A percentile compares a stretch with the other conserved stretches of the same genome.
Conservation (phyloP, 2,888 invertebrate species). For the Dromius quadrimaculatus region DNA sequence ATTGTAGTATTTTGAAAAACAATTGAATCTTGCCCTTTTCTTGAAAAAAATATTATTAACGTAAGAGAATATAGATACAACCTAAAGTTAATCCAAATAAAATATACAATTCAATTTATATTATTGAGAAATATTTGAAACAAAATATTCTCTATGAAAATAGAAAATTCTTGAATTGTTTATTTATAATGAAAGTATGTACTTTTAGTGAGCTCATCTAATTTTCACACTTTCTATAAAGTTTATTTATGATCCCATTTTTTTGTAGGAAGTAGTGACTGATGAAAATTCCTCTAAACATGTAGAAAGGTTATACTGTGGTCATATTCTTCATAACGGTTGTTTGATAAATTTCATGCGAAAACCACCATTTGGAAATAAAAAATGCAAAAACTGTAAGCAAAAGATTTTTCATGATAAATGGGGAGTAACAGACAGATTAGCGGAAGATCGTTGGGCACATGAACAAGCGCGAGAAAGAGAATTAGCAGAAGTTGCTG, state of each 20-base stretch:
- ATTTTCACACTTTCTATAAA: background rate
- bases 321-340: conserved; percentile 78
- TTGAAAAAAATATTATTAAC: no score
- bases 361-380: conserved; percentile 81
- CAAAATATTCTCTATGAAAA: no score
- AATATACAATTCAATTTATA: no score
- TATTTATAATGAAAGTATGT: background rate
- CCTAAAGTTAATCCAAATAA: no score
- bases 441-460: conserved; percentile 82
- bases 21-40: no score
- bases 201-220: background rate
- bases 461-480: conserved; percentile 80
- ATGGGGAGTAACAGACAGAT: conserved; percentile 76
- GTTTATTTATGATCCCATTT: conserved; percentile 46
- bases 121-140: no score
- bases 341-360: conserved; percentile 78
- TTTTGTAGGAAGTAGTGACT: conserved; percentile 67
- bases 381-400: conserved; percentile 75
- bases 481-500: conserved; percentile 81
- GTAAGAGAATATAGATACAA: no score
- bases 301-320: conserved; percentile 79
- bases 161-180: no score
- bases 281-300: conserved; percentile 73
- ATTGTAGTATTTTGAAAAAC: no score
- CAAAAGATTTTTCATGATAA: conserved; percentile 79